Evolutionary conservation across 2,888 invertebrate species (phyloP), one percentile per base, ranked within the genome.

Genomic region (Cheilosia pagana): DNA sequence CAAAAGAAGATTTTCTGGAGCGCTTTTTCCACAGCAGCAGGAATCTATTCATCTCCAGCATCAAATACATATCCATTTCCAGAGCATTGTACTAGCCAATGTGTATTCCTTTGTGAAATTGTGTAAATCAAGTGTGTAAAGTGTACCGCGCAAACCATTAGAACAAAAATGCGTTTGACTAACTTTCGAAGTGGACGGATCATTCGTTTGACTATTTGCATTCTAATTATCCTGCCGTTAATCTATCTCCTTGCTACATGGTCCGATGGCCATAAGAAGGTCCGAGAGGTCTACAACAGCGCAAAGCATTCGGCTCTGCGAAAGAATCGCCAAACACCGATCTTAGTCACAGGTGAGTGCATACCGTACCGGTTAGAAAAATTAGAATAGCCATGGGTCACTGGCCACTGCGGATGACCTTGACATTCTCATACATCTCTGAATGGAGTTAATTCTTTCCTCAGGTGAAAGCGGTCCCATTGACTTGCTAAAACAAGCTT

Each of bases 161-260:
- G 41, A 43, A 21, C n/a, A 59, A 23, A 92, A 89, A 94, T 94
- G 94, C 93, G 94, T 88, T 93, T 94, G 72, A 94, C 94, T 87
- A 94, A 94, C 87, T 90, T 94, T 63, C 93, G 94, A 88, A 93
- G 93, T 63, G 94, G 94, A 50, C 92, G 94, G 86, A 93, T 94
- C 78, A 91, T 93, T 87, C 94, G 94, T 87, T 91, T 95, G 87
- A 90, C 90, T 12, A 90, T 93, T 63, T 92, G 93, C 67, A 92
- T 93, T 87, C 90, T 93, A 87, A 91, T 95, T 86, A 91, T 95
- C 83, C 87, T 95, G 87, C 91, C 94, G 87, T 89, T 95, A 74
- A 90, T 95, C 70, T 95, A 95, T 90, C 92, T 95, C 87, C 90
- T 95, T 79, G 93, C 93, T 87, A 94, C 93, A 86, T 95, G 94